phyloP scores from a whole-genome alignment of 1,140 invertebrate species.

The Apis laboriosa region DNA sequence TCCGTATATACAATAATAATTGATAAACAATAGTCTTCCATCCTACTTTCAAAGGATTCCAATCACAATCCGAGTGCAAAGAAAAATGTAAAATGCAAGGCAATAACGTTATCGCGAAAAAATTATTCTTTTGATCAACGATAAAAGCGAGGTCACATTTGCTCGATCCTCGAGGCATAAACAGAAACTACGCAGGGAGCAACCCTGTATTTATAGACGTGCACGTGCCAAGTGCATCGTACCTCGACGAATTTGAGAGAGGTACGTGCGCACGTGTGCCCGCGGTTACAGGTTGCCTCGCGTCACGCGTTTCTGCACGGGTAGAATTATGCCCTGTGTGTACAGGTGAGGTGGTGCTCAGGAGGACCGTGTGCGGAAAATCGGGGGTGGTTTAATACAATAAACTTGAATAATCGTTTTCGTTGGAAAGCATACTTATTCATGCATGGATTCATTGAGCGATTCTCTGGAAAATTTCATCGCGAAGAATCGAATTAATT shows the following conservation, averaged over 20 bases:
- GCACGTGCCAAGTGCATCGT: slow-evolving; percentile 10
- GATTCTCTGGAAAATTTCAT: too few relatives aligned
- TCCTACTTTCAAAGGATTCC: too few relatives aligned
- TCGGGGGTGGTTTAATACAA: neutral
- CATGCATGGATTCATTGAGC: neutral
- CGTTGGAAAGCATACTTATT: neutral
- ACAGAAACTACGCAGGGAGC: slow-evolving; percentile 18
- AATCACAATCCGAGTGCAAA: too few relatives aligned
- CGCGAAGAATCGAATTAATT: too few relatives aligned
- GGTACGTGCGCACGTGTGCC: too few relatives aligned
- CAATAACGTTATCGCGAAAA: too few relatives aligned
- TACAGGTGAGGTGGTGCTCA: neutral
- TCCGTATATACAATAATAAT: too few relatives aligned
- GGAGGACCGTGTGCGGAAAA: slow-evolving; percentile 23
- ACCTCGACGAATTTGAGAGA: neutral
- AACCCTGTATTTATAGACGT: neutral
- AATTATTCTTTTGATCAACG: too few relatives aligned
- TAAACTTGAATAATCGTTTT: neutral
- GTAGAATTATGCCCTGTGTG: slow-evolving; percentile 7
- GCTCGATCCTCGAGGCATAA: neutral
- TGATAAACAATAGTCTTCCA: too few relatives aligned
- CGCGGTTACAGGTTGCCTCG: slow-evolving; percentile 11
- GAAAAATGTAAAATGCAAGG: too few relatives aligned
- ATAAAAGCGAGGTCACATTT: too few relatives aligned
- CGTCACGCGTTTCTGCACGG: neutral